These are phyloP conservation scores for Pteropus rufus DNA, from an alignment of 2,797 vertebrate species.

Conservation along the genomic window DNA sequence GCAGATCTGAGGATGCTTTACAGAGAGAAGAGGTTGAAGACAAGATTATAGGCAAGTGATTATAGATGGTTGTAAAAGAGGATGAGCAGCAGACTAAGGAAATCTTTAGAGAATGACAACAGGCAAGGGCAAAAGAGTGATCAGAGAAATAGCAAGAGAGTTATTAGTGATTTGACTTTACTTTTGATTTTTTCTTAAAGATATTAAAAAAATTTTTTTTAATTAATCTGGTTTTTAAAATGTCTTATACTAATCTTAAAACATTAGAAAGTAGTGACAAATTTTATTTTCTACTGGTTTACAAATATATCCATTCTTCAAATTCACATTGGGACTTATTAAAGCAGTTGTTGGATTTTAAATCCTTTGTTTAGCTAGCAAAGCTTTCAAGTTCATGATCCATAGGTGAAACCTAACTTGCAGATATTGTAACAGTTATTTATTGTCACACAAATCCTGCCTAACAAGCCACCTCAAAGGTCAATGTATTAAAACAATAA, in stretches of 20 bases:
- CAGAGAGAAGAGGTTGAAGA: not conserved
- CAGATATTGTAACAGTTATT: not conserved
- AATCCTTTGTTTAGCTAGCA: not conserved
- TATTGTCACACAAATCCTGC: not conserved
- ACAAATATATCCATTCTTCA: not conserved
- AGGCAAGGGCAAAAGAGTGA: not conserved
- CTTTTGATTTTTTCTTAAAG: not conserved
- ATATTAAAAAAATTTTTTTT: not conserved
- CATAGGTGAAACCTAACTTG: not conserved
- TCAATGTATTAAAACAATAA: not conserved
- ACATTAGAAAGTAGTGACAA: not conserved
- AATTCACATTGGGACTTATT: not conserved
- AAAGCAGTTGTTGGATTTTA: conserved; percentile 1
- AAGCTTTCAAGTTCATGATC: not conserved
- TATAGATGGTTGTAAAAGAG: not conserved
- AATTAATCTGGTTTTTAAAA: not conserved
- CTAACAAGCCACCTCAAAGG: not conserved
- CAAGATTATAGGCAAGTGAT: not conserved
- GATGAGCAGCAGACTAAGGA: not conserved
- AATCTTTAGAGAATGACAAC: not conserved
- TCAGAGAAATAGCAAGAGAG: not conserved
- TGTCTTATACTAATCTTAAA: not conserved
- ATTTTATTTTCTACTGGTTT: not conserved
- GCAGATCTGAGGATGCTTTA: not conserved
- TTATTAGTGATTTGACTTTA: not conserved